phyloP scores from a whole-genome alignment of 2,888 invertebrate genomes.

The Epistrophe grossulariae region DNA sequence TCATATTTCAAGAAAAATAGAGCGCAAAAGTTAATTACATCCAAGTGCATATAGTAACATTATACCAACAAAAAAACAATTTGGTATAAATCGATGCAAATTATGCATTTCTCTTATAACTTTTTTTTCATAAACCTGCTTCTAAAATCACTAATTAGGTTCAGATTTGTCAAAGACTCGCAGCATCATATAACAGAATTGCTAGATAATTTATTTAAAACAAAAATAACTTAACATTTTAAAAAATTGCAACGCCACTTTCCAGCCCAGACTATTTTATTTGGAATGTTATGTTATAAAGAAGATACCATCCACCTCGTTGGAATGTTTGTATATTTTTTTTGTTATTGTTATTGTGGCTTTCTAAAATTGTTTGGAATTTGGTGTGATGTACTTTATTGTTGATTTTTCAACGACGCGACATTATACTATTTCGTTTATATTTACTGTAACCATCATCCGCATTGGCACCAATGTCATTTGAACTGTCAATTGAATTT shows the following conservation, averaged over 20 bases:
- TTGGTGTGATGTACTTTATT: constrained; percentile 12
- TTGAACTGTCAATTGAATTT: constrained; percentile 50
- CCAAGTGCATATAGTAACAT: too few species aligned
- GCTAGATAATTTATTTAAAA: too few species aligned
- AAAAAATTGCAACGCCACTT: background rate
- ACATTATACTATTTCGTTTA: constrained; percentile 1
- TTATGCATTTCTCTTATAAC: too few species aligned
- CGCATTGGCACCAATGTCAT: constrained; percentile 53
- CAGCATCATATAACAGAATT: too few species aligned
- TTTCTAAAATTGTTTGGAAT: constrained; percentile 43
- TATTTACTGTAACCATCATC: constrained; percentile 35
- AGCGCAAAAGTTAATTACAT: too few species aligned
- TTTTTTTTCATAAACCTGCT: too few species aligned
- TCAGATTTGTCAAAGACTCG: too few species aligned
- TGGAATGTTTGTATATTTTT: constrained; percentile 56
- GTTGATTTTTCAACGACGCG: constrained; percentile 1
- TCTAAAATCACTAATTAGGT: too few species aligned
- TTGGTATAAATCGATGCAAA: too few species aligned
- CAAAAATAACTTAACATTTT: too few species aligned
- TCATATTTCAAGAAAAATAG: too few species aligned
- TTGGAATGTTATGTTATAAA: constrained; percentile 27
- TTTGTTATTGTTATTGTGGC: constrained; percentile 25
- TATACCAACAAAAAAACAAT: too few species aligned
- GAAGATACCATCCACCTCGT: constrained; percentile 40
- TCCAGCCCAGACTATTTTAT: background rate